These are phyloP conservation scores for Schmidtea mediterranea DNA, from an alignment of 1,140 invertebrate genomes.

Conservation along the genomic window DNA sequence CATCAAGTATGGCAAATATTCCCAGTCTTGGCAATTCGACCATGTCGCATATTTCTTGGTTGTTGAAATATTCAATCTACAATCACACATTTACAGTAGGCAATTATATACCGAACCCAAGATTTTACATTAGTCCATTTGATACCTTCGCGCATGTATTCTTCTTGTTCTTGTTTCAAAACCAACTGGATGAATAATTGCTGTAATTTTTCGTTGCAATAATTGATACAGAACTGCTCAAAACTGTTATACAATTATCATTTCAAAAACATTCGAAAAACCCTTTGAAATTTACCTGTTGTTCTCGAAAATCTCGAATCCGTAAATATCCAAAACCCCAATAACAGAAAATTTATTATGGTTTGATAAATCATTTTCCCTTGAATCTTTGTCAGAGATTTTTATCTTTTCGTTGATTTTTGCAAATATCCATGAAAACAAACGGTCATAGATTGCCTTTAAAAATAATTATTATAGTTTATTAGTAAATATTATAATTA, in stretches of 20 bases:
- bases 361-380: background rate
- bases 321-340: slow-evolving; percentile 40
- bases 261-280: background rate
- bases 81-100: background rate
- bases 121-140: slow-evolving; percentile 32
- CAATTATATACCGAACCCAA: background rate
- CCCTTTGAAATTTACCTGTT: slow-evolving; percentile 25
- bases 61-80: slow-evolving; percentile 47
- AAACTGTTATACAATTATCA: slow-evolving; percentile 27
- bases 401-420: slow-evolving; percentile 16
- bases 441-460: slow-evolving; percentile 39
- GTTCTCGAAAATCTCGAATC: slow-evolving; percentile 38
- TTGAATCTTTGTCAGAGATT: background rate
- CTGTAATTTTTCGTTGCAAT: slow-evolving; percentile 53
- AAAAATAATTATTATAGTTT: too few species aligned
- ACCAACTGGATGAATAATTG: slow-evolving; percentile 50
- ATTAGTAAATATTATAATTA: too few species aligned
- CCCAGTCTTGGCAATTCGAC: slow-evolving; percentile 24
- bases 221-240: slow-evolving; percentile 74
- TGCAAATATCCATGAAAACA: slow-evolving; percentile 43
- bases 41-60: slow-evolving; percentile 42
- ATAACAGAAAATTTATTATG: slow-evolving; percentile 18
- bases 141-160: slow-evolving; percentile 43
- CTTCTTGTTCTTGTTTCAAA: slow-evolving; percentile 42
- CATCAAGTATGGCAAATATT: background rate